Percentiles rank a stretch among this genome's conserved stretches.
These are phyloP conservation scores for Caenorhabditis sinica DNA, from an alignment of 2,888 invertebrate species.

Conservation along the genomic window DNA sequence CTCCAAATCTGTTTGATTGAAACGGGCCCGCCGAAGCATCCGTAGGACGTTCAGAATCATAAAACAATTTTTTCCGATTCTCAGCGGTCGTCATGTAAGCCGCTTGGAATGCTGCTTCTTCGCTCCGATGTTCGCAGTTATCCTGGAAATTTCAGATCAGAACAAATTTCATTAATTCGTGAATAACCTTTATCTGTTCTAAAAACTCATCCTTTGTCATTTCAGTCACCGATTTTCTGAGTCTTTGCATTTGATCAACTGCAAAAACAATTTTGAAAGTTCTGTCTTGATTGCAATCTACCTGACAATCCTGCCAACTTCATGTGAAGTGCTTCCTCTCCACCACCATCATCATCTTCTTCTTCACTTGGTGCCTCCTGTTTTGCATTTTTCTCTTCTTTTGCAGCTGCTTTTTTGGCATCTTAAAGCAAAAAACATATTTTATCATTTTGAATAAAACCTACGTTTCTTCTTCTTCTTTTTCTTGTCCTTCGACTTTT, in stretches of 20 bases:
- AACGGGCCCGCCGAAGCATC: conserved; percentile 51
- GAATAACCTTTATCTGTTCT: conserved; percentile 20
- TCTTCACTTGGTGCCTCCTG: conserved; percentile 14
- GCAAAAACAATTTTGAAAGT: background rate
- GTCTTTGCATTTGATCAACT: conserved; percentile 49
- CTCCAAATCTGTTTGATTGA: conserved; percentile 62
- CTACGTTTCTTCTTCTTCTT: conserved; percentile 6
- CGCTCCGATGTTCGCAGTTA: background rate
- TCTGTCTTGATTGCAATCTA: background rate
- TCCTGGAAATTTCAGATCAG: conserved; percentile 8
- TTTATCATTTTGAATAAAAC: background rate
- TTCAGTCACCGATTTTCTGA: conserved; percentile 34
- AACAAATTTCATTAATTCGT: background rate
- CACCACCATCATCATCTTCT: conserved; percentile 28
- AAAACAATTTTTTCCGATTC: conserved; percentile 46
- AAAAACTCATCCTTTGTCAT: conserved; percentile 41
- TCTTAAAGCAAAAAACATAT: background rate
- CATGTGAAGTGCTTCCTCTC: background rate
- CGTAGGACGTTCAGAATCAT: conserved; percentile 54
- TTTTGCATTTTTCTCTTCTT: background rate
- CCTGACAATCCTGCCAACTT: conserved; percentile 34
- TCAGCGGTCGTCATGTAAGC: conserved; percentile 41
- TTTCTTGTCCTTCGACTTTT: conserved; percentile 40
- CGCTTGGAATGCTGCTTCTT: conserved; percentile 3
- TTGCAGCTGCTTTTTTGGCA: background rate